Conservation (phyloP, 64 coral and sea anemone species). For the Actinia tenebrosa region DNA sequence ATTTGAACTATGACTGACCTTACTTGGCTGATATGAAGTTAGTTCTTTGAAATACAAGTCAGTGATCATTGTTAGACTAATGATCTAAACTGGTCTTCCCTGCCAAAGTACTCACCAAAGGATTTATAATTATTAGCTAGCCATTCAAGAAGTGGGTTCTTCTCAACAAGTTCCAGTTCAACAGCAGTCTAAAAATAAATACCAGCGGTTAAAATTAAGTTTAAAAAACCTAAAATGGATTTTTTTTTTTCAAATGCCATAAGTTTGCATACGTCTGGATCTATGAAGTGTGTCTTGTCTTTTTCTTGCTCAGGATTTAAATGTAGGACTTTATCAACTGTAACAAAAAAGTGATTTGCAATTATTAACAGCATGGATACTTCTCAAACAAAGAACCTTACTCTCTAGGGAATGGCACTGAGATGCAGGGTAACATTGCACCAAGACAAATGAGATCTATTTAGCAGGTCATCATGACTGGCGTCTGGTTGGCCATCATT, state of each 20-base stretch:
- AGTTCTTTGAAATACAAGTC: no score
- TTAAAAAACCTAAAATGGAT: background rate
- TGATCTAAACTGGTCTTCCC: background rate
- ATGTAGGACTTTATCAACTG: conserved; percentile 85
- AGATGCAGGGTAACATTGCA: no score
- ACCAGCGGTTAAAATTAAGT: background rate
- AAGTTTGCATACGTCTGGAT: conserved; percentile 61
- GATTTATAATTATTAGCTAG: conserved; percentile 96
- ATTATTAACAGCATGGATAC: no score
- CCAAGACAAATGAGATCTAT: no score
- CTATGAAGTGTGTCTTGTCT: conserved; percentile 96
- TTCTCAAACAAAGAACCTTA: no score
- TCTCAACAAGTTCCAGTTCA: conserved; percentile 87
- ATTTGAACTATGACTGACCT: background rate
- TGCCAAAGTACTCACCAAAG: conserved; percentile 66
- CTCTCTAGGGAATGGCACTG: no score
- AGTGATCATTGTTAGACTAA: no score
- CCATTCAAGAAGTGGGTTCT: conserved; percentile 91
- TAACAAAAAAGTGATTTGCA: background rate
- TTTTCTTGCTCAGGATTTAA: conserved; percentile 95
- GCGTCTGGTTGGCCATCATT: no score
- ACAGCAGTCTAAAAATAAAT: conserved; percentile 71
- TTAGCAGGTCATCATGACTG: no score
- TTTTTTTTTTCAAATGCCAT: no score
- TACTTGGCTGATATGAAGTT: no score